Percentiles rank a stretch among this genome's conserved stretches.
phyloP scores from a whole-genome alignment of 1,140 invertebrate genomes.

The Drosophila nebulosa region DNA sequence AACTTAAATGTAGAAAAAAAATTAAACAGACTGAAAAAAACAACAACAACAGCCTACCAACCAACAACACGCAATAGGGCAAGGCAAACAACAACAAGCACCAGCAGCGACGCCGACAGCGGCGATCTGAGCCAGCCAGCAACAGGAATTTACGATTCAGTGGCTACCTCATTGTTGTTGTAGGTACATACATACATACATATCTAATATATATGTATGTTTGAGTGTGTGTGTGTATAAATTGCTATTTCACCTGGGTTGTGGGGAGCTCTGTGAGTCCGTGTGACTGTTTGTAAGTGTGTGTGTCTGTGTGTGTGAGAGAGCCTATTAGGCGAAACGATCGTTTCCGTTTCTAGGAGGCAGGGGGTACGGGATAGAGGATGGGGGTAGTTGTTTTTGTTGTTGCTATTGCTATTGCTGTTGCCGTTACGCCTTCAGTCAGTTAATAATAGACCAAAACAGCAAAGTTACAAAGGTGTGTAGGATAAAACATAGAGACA shows the following conservation, averaged over 20 bases:
- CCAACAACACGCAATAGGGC: constrained; percentile 80
- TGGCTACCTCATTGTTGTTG: constrained; percentile 68
- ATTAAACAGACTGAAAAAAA: constrained; percentile 74
- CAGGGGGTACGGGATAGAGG: constrained; percentile 38
- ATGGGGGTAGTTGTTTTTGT: constrained; percentile 24
- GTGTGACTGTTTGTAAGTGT: constrained; percentile 32
- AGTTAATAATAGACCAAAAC: constrained; percentile 58
- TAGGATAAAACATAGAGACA: constrained; percentile 54
- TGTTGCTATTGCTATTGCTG: constrained; percentile 34
- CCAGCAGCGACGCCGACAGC: constrained; percentile 23
- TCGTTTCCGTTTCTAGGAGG: constrained; percentile 58
- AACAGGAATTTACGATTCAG: constrained; percentile 78
- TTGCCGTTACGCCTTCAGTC: constrained; percentile 58
- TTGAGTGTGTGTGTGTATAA: constrained; percentile 19
- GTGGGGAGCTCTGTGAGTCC: constrained; percentile 30
- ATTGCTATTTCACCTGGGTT: constrained; percentile 53
- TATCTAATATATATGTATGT: constrained; percentile 27
- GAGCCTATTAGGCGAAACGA: constrained; percentile 70
- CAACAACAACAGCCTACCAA: constrained; percentile 46
- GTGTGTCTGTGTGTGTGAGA: constrained; percentile 32
- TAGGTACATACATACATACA: constrained; percentile 10
- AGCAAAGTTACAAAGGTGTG: constrained; percentile 38
- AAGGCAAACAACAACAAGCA: constrained; percentile 73
- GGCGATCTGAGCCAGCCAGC: constrained; percentile 57
- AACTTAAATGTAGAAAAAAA: constrained; percentile 69